Evolutionary conservation across 2,113 vertebrate species (phyloP), one percentile per base, ranked within the genome.

Genomic region (Notiomystis cincta): DNA sequence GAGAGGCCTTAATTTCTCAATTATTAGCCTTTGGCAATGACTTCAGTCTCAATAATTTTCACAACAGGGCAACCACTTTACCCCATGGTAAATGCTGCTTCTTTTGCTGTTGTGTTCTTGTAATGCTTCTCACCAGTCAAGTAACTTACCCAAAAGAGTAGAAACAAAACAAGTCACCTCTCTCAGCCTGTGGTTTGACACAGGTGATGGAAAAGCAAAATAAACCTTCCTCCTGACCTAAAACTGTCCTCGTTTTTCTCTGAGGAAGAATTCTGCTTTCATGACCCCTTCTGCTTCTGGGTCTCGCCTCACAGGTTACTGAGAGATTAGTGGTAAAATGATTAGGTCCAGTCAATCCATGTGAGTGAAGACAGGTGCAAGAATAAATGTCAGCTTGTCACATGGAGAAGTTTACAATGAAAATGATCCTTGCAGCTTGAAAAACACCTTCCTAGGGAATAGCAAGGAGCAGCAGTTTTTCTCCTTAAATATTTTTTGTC

Each of bases 241-340:
- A 82, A 75, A 72, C 57, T 53, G 22, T 82, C 77, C 82, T 95
- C 27, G 75, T 83, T 93, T 93, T 89, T 84, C 48, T 91, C 25
- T 61, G 31, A 57, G 51, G 51, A 42, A 76, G 40, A 40, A 17
- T 69, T 93, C 50, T 87, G 17, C 33, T 82, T 92, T 89, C 37
- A 9, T 83, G 82, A 86, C 56, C 28, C 7, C 1, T 64, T 95
- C 84, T 87, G 35, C 60, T 81, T 93, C 50, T 95, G 76, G 64
- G 64, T 92, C 70, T 92, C 31, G 3, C 47, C n/a, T 94, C 7
- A 6, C 82, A 90, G 51, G 78, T 93, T 84, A 31, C 38, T 56
- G 54, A 54, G 73, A 91, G 82, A 86, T 93, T 76, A 89, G 75
- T 62, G 53, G n/a, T 87, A 57, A 96, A 94, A 95, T 82, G 6